A percentile compares a stretch with the other conserved stretches of the same genome.
Evolutionary conservation across 2,888 invertebrate species (phyloP).

Genomic region (Chorisops tibialis): DNA sequence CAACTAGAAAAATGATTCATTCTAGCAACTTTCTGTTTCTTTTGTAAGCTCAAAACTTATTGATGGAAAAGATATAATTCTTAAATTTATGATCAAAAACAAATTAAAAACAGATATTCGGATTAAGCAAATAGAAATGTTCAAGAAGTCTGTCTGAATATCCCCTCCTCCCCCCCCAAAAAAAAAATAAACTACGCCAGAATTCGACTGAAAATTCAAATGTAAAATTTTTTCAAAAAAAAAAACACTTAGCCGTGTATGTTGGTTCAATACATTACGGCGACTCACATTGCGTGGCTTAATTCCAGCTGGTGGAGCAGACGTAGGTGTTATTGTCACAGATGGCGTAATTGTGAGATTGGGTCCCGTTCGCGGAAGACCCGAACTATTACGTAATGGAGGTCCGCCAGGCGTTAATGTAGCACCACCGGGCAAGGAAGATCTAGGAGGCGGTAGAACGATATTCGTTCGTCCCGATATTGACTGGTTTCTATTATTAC

Average conservation of each 20-base stretch:
- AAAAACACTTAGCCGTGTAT: constrained; percentile 24
- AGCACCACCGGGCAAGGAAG: constrained; percentile 60
- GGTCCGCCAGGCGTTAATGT: constrained; percentile 59
- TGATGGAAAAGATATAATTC: no score
- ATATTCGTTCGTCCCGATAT: constrained; percentile 40
- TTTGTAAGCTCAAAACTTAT: no score
- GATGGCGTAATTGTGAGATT: constrained; percentile 63
- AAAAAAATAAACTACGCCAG: no score
- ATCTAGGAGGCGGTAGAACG: constrained; percentile 49
- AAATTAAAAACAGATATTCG: no score
- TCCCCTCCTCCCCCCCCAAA: no score
- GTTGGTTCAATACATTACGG: constrained; percentile 49
- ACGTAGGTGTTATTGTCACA: constrained; percentile 73
- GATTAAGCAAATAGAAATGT: no score
- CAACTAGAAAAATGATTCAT: no score
- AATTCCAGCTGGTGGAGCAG: constrained; percentile 60
- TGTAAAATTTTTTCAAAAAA: no score
- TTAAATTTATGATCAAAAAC: no score
- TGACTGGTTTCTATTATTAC: constrained; percentile 40
- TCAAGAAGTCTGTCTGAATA: no score
- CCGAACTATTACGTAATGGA: constrained; percentile 39
- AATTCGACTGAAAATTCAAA: no score
- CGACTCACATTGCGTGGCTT: constrained; percentile 55
- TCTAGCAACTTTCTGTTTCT: no score
- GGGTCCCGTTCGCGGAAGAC: constrained; percentile 51